Base-by-base conservation (phyloP, 2,797 vertebrate genomes). In the Schizopygopsis malacanthus region DNA sequence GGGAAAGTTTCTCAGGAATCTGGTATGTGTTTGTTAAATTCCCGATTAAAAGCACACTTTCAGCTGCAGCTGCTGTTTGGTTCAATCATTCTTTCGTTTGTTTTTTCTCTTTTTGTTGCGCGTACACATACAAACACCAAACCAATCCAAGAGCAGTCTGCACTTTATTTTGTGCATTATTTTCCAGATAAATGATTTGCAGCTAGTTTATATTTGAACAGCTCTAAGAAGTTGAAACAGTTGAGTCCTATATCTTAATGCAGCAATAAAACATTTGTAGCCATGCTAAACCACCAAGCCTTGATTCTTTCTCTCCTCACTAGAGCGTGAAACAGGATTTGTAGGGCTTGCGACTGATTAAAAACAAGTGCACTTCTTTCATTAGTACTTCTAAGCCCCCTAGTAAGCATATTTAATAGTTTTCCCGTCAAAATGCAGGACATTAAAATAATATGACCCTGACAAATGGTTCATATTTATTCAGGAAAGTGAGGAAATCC, bases 21-120 rank as follows among this genome's bases (percentile, higher is more conserved):
- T 89, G 88, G 79, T 86, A 89, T 90, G 88, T 90, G 90, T 91
- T 90, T 89, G 86, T 89, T 88, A 83, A 85, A 87, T 89, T 89
- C 86, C 84, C 9, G 69, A 88, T 89, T 86, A 86, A 85, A 86
- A 84, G 78, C 75, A 86, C 72, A 65, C 82, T 85, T 85, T 85
- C 56, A 81, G 82, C 81, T 84, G 82, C 88, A 90, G 89, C 89
- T 88, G 86, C 83, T 88, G 82, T 83, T 71, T 77, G 59, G 39
- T 67, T 86, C 65, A 82, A n/a, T 86, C 76, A 67, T 52, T 75
- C 43, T 80, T 71, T 88, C 47, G 8, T 71, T 73, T 18, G 25
- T 18, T 50, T 50, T 73, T 25, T 61, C 45, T 83, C 9, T 71
- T 39, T 76, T 65, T 56, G 56, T 79, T 25, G n/a, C 73, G 69